phyloP scores from a whole-genome alignment of 2,797 vertebrate species.

The Pygocentrus nattereri region DNA sequence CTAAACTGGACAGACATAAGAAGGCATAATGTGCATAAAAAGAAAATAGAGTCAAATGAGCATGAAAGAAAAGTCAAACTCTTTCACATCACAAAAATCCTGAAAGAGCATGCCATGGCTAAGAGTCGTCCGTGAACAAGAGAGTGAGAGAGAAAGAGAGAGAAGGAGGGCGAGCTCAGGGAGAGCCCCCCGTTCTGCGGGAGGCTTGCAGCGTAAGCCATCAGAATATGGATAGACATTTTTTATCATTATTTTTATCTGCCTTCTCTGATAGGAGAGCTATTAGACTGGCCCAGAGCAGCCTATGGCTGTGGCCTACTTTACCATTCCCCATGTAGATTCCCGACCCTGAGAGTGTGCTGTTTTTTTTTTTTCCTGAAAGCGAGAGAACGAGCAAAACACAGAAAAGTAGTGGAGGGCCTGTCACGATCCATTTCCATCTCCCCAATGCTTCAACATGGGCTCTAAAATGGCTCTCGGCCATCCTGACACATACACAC shows the following conservation, averaged over 20 bases:
- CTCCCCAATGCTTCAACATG: constrained; percentile 34
- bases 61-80: constrained; percentile 4
- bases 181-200: constrained; percentile 13
- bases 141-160: constrained; percentile 44
- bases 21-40: not conserved
- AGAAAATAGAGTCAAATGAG: not conserved
- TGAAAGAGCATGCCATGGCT: not conserved
- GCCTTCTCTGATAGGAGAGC: constrained; percentile 50
- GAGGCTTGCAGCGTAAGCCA: constrained; percentile 42
- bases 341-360: constrained; percentile 62
- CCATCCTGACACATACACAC: constrained; percentile 4
- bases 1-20: not conserved
- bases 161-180: constrained; percentile 32
- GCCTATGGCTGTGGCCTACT: constrained; percentile 60
- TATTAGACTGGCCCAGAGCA: constrained; percentile 60
- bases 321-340: constrained; percentile 55
- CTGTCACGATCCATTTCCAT: constrained; percentile 55
- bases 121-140: constrained; percentile 25
- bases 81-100: not conserved
- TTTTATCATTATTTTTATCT: constrained; percentile 42
- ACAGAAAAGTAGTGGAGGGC: constrained; percentile 36
- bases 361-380: constrained; percentile 38
- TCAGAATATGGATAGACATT: constrained; percentile 55
- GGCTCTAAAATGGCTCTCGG: constrained; percentile 35
- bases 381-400: constrained; percentile 42